These are phyloP conservation scores for Sericinus montela DNA, from an alignment of 2,888 invertebrate species.

Conservation along the genomic window DNA sequence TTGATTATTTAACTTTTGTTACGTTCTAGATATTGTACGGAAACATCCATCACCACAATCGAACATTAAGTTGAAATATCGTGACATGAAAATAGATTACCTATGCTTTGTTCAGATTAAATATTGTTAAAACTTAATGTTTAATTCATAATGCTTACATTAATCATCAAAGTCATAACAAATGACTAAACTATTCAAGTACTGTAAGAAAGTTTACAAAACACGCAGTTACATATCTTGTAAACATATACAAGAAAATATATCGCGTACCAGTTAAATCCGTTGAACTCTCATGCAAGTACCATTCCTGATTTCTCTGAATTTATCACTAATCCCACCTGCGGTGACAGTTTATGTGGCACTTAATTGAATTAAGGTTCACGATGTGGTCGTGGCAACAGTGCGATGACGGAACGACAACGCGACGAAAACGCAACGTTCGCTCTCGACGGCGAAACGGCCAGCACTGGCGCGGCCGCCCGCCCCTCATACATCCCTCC, in stretches of 20 bases:
- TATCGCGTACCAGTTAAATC: conserved; percentile 49
- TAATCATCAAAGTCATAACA: too few relatives aligned
- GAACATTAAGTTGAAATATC: conserved; percentile 2
- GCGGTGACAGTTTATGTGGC: conserved; percentile 61
- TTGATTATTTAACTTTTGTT: too few relatives aligned
- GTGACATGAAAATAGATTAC: not conserved
- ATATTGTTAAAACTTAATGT: not conserved
- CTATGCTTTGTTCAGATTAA: not conserved
- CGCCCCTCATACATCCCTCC: conserved; percentile 50
- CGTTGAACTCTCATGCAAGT: conserved; percentile 37
- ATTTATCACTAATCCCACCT: conserved; percentile 43
- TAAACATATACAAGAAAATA: conserved; percentile 28
- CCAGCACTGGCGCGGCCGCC: conserved; percentile 59
- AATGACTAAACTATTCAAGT: not conserved
- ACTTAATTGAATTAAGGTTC: conserved; percentile 67
- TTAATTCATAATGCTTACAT: not conserved
- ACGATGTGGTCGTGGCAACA: conserved; percentile 28
- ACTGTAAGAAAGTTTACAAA: conserved; percentile 13
- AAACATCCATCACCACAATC: too few relatives aligned
- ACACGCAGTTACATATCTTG: not conserved
- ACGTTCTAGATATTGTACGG: too few relatives aligned
- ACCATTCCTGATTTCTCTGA: conserved; percentile 43
- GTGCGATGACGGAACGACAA: conserved; percentile 33
- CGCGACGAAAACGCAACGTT: conserved; percentile 43
- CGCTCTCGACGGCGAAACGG: conserved; percentile 62